phyloP scores from a whole-genome alignment of 2,888 invertebrate genomes.

The Epirrita christyi region DNA sequence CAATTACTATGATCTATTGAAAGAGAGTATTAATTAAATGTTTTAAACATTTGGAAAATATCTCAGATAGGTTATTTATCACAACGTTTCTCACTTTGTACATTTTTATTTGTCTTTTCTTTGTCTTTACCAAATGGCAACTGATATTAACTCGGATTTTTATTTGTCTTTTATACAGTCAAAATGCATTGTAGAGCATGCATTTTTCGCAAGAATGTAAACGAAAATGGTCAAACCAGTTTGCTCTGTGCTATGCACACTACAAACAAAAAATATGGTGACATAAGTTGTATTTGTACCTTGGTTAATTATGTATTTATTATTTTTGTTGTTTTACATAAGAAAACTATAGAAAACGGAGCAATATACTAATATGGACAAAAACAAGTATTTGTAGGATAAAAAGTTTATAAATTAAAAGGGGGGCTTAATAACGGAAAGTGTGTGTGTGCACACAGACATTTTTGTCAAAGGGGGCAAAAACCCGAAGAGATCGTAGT shows the following conservation, averaged over 20 bases:
- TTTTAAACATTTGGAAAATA: neutral
- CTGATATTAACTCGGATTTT: conserved; percentile 27
- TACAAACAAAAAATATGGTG: neutral
- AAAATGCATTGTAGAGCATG: conserved; percentile 10
- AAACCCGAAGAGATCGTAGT: too few species aligned
- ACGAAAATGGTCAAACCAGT: conserved; percentile 27
- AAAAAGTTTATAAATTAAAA: too few species aligned
- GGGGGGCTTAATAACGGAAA: too few species aligned
- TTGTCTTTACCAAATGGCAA: conserved; percentile 16
- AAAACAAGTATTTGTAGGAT: too few species aligned
- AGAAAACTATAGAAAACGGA: too few species aligned
- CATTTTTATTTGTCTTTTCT: conserved; percentile 25
- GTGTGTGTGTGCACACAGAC: too few species aligned
- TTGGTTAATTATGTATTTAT: neutral
- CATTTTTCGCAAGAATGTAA: conserved; percentile 29
- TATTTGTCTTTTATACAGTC: conserved; percentile 30
- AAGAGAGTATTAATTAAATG: neutral
- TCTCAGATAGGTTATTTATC: neutral
- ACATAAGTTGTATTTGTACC: conserved; percentile 11
- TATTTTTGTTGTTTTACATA: too few species aligned
- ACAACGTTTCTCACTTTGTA: conserved; percentile 26
- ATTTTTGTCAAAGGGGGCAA: too few species aligned
- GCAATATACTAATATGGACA: too few species aligned
- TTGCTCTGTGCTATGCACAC: conserved; percentile 3
- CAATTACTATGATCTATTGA: conserved; percentile 16